phyloP scores from a whole-genome alignment of 2,888 invertebrate genomes.

The Stenurella melanura region DNA sequence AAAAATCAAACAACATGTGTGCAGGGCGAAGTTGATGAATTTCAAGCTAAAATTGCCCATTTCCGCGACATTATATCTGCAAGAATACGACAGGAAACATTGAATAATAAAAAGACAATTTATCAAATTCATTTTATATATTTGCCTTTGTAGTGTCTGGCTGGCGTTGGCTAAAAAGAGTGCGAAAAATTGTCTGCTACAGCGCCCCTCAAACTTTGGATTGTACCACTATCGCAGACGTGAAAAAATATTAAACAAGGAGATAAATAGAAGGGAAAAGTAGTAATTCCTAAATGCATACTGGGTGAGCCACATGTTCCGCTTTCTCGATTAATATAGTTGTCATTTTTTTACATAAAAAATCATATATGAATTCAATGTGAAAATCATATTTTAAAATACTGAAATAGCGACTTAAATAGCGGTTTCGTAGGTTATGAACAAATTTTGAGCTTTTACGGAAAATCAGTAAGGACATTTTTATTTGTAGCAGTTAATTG shows the following conservation, averaged over 20 bases:
- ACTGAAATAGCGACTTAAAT: too few species aligned
- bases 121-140: not conserved
- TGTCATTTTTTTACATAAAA: too few species aligned
- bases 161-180: not conserved
- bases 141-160: not conserved
- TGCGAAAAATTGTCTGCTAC: not conserved
- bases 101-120: not conserved
- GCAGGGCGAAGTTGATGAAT: not conserved
- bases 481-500: too few species aligned
- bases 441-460: too few species aligned
- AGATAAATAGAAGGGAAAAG: too few species aligned
- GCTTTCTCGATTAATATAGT: too few species aligned
- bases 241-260: not conserved
- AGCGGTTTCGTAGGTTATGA: too few species aligned
- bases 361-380: too few species aligned
- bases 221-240: not conserved
- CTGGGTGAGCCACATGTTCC: too few species aligned
- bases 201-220: not conserved
- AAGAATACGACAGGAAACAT: conserved; percentile 3
- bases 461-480: too few species aligned
- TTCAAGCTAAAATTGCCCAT: not conserved
- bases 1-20: not conserved
- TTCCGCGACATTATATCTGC: not conserved
- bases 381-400: too few species aligned
- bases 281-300: too few species aligned